Evolutionary conservation across 2,888 invertebrate genomes (phyloP).

Genomic region (Temnothorax unifasciatus): DNA sequence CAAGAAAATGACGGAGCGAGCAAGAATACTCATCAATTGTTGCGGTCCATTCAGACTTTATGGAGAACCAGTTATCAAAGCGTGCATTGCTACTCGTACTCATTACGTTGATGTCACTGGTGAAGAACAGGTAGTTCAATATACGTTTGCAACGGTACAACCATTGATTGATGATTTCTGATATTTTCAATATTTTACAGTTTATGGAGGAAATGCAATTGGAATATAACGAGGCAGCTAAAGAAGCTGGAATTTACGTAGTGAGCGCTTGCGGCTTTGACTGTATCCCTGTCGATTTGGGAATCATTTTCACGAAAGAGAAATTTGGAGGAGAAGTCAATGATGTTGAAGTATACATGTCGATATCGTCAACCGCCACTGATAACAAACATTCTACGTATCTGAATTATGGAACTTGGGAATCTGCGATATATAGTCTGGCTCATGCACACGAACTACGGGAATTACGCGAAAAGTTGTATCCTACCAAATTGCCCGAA

Average conservation of each 20-base stretch:
- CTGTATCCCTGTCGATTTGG: conserved; percentile 96
- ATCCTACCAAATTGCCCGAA: conserved; percentile 89
- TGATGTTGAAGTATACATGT: conserved; percentile 92
- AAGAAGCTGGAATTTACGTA: conserved; percentile 94
- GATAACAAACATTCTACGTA: conserved; percentile 83
- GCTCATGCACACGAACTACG: conserved; percentile 89
- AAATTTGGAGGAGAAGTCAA: conserved; percentile 93
- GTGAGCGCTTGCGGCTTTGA: conserved; percentile 98
- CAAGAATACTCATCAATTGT: conserved; percentile 95
- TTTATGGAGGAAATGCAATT: conserved; percentile 95
- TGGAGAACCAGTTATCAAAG: conserved; percentile 96
- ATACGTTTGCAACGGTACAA: neutral
- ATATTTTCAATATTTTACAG: conserved; percentile 85
- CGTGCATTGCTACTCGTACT: conserved; percentile 93
- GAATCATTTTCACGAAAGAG: conserved; percentile 92
- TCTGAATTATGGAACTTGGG: conserved; percentile 95
- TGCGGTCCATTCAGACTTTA: conserved; percentile 96
- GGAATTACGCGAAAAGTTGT: conserved; percentile 90
- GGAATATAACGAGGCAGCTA: conserved; percentile 91
- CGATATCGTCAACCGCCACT: conserved; percentile 76
- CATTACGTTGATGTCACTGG: conserved; percentile 98
- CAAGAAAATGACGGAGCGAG: conserved; percentile 92
- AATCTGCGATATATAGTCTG: conserved; percentile 94
- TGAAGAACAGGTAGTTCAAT: conserved; percentile 91
- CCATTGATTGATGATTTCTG: neutral